These are phyloP conservation scores for Cebus imitator DNA, from an alignment of 2,113 vertebrate species.

Conservation along the genomic window DNA sequence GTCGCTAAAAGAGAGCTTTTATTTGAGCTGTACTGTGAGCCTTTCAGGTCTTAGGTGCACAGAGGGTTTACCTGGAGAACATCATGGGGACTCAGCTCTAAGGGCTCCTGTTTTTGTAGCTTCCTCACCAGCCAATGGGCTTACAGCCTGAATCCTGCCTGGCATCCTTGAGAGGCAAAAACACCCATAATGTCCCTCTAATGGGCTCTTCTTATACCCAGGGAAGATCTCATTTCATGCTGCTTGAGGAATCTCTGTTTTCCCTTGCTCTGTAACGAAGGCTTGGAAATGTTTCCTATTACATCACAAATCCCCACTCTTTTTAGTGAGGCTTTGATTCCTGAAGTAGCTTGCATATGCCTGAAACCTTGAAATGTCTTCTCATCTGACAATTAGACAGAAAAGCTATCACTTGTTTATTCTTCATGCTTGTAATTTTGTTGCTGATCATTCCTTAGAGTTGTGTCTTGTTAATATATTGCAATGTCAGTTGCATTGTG, in stretches of 20 bases:
- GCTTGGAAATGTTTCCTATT: background rate
- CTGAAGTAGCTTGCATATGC: background rate
- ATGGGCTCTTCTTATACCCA: background rate
- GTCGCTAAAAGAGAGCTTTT: constrained; percentile 57
- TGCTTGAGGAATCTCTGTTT: background rate
- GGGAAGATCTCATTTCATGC: background rate
- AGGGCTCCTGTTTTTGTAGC: background rate
- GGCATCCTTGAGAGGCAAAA: background rate
- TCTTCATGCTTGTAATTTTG: background rate
- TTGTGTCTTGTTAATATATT: background rate
- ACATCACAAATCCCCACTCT: background rate
- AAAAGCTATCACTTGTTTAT: background rate
- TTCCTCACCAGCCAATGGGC: background rate
- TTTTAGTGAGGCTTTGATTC: background rate
- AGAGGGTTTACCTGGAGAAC: background rate
- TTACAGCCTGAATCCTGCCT: background rate
- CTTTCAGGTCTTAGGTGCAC: background rate
- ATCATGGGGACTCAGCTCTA: background rate
- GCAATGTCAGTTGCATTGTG: background rate
- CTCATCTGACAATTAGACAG: background rate
- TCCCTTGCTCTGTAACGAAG: background rate
- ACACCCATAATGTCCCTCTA: too few relatives aligned
- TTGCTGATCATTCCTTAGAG: background rate
- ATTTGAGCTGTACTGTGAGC: constrained; percentile 12
- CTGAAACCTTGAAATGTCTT: background rate